Evolutionary conservation across 2,797 vertebrate genomes (phyloP).

Genomic region (Anolis apletophallus): DNA sequence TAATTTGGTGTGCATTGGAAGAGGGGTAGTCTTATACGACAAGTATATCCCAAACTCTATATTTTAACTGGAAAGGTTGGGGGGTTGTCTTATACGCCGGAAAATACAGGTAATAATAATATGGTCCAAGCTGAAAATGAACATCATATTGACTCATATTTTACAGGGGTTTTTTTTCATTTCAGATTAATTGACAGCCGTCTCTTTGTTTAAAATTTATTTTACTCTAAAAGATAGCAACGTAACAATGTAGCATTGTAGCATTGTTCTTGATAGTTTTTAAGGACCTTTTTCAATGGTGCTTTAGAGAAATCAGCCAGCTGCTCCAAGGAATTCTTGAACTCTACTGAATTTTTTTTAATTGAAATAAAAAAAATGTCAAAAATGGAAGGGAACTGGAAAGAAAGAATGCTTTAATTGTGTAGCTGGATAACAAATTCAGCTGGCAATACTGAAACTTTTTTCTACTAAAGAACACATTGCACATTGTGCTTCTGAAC

Average conservation of each 20-base stretch:
- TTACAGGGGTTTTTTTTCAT: neutral
- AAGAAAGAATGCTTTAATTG: neutral
- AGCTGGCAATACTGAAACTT: neutral
- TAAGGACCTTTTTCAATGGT: neutral
- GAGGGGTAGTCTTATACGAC: too few species aligned
- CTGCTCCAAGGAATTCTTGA: neutral
- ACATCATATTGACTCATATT: neutral
- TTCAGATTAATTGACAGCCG: neutral
- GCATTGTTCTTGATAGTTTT: neutral
- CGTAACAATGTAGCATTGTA: neutral
- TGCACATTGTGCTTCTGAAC: neutral
- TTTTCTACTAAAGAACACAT: neutral
- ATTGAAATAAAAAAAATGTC: neutral
- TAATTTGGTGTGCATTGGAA: too few species aligned
- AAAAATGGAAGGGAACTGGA: neutral
- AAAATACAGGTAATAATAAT: neutral
- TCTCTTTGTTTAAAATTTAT: neutral
- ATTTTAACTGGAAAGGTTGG: too few species aligned
- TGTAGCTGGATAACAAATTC: neutral
- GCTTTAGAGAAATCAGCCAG: neutral
- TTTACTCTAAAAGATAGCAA: neutral
- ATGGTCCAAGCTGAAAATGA: neutral
- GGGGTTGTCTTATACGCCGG: too few species aligned
- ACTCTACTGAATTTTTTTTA: neutral
- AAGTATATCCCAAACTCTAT: too few species aligned